Conservation (phyloP, 2,113 vertebrate species). For the Neofelis nebulosa region DNA sequence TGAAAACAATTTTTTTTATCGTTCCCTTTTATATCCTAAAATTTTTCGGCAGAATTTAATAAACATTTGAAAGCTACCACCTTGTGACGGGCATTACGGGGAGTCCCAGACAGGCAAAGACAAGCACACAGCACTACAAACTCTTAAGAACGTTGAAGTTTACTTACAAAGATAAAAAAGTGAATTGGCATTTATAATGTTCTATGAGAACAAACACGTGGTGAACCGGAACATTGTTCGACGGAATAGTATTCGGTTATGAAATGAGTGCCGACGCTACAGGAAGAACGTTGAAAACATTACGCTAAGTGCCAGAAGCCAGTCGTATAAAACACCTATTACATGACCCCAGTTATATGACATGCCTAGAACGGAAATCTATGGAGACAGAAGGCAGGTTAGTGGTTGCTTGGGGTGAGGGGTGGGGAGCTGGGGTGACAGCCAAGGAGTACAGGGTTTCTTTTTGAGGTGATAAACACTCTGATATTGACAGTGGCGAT, state of each 20-base stretch:
- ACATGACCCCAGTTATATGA: rapidly evolving
- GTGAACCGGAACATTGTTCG: background rate
- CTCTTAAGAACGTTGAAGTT: background rate
- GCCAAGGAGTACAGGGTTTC: background rate
- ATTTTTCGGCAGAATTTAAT: background rate
- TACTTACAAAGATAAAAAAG: background rate
- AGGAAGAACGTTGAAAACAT: background rate
- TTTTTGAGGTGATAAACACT: background rate
- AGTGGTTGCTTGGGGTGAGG: background rate
- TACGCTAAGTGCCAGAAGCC: background rate
- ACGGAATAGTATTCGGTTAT: rapidly evolving
- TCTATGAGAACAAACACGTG: background rate
- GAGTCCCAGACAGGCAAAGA: background rate
- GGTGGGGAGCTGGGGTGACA: background rate
- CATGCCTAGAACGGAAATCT: background rate
- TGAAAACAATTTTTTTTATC: no score
- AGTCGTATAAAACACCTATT: background rate
- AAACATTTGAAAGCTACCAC: background rate
- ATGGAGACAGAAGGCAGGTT: rapidly evolving
- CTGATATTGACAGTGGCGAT: background rate
- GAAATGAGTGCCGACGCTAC: background rate
- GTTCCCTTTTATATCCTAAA: background rate
- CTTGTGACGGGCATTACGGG: background rate
- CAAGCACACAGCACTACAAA: background rate
- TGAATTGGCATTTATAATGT: rapidly evolving